phyloP scores from a whole-genome alignment of 1,140 invertebrate species.

The Drosophila tsacasi region DNA sequence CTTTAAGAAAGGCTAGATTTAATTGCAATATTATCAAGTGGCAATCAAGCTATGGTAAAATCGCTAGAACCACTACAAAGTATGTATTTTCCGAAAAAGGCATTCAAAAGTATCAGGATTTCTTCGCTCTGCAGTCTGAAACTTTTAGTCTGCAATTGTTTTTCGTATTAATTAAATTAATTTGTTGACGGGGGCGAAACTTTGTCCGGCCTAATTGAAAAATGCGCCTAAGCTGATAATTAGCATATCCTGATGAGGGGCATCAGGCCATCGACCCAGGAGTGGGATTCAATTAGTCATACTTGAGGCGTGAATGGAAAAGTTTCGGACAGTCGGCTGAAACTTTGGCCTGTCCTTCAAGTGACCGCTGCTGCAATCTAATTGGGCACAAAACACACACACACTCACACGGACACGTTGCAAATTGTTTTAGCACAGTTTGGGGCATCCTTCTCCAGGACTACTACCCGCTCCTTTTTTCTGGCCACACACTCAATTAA shows the following conservation, averaged over 20 bases:
- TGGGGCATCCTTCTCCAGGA: constrained; percentile 51
- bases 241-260: constrained; percentile 60
- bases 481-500: constrained; percentile 80
- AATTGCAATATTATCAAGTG: no score
- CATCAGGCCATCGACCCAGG: background rate
- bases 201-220: constrained; percentile 72
- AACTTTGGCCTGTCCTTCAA: constrained; percentile 74
- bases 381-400: constrained; percentile 64
- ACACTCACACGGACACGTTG: constrained; percentile 33
- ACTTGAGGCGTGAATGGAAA: constrained; percentile 76
- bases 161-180: constrained; percentile 70
- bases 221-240: constrained; percentile 80
- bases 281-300: constrained; percentile 79
- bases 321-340: constrained; percentile 57
- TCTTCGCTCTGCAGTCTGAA: background rate
- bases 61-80: background rate
- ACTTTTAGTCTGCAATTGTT: constrained; percentile 50
- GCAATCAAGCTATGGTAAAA: background rate
- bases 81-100: background rate
- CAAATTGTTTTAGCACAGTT: constrained; percentile 81
- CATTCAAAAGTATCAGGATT: background rate
- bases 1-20: no score
- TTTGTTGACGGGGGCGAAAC: constrained; percentile 47
- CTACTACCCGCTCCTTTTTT: constrained; percentile 5
- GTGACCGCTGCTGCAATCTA: constrained; percentile 77